Percentiles rank a stretch among this genome's conserved stretches.
Conservation (phyloP, 1,140 invertebrate species). For the Drosophila sturtevanti region DNA sequence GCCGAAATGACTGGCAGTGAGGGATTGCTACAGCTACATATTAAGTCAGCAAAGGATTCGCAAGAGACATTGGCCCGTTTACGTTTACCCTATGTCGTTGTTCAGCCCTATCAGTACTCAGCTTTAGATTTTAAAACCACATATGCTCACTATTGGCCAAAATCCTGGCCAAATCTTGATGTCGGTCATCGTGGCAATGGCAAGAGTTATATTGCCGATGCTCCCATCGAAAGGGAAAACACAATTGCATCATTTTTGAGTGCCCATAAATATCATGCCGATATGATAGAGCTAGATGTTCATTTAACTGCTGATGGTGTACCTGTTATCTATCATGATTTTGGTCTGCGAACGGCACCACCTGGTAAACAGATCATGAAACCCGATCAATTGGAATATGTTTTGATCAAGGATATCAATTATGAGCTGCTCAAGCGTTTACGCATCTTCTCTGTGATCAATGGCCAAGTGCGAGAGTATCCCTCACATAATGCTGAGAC, state of each 20-base stretch:
- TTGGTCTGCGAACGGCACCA: slow-evolving; percentile 93
- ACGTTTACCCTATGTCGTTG: slow-evolving; percentile 85
- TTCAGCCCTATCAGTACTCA: slow-evolving; percentile 88
- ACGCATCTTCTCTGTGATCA: slow-evolving; percentile 85
- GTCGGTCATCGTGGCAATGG: slow-evolving; percentile 96
- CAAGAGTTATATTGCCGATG: slow-evolving; percentile 85
- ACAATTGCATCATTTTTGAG: slow-evolving; percentile 95
- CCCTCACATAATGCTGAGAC: slow-evolving; percentile 69
- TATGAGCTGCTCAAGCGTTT: slow-evolving; percentile 93
- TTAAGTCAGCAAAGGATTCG: slow-evolving; percentile 86
- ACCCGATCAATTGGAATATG: slow-evolving; percentile 89
- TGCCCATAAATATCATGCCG: slow-evolving; percentile 93
- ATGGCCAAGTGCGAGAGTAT: slow-evolving; percentile 71
- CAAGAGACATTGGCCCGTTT: slow-evolving; percentile 86
- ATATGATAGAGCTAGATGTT: slow-evolving; percentile 98
- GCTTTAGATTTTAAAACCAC: slow-evolving; percentile 91
- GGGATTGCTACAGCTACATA: slow-evolving; percentile 89
- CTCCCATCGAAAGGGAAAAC: slow-evolving; percentile 94
- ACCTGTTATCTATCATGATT: slow-evolving; percentile 98
- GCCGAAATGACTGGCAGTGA: slow-evolving; percentile 85
- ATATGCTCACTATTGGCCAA: slow-evolving; percentile 93
- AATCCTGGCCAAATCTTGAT: slow-evolving; percentile 91
- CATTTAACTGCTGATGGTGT: slow-evolving; percentile 96
- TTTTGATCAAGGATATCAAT: slow-evolving; percentile 96
- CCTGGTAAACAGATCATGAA: slow-evolving; percentile 89